Conservation (phyloP, 1,140 invertebrate genomes). For the Watersipora subatra region DNA sequence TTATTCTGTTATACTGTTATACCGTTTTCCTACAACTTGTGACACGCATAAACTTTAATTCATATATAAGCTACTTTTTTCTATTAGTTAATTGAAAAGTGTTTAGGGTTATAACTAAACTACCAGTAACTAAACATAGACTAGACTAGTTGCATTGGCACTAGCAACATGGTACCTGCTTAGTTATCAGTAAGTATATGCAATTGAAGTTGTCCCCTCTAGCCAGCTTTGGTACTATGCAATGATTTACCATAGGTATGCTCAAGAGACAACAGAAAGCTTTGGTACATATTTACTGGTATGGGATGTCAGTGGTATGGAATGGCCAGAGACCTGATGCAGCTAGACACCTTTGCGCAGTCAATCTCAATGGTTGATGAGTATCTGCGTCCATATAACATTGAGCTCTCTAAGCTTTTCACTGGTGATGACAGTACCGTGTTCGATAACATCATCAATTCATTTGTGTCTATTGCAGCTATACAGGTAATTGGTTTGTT, state of each 20-base stretch:
- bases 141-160: too few species aligned
- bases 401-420: conserved; percentile 70
- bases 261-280: conserved; percentile 47
- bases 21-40: too few species aligned
- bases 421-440: conserved; percentile 47
- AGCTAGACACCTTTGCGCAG: conserved; percentile 60
- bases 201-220: too few species aligned
- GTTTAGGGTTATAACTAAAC: too few species aligned
- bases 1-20: too few species aligned
- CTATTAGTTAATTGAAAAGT: too few species aligned
- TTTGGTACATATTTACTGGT: conserved; percentile 89
- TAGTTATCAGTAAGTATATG: too few species aligned
- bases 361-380: conserved; percentile 62
- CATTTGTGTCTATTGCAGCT: conserved; percentile 83
- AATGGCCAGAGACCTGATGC: conserved; percentile 74
- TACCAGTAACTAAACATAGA: too few species aligned
- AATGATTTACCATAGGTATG: conserved; percentile 20
- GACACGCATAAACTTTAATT: too few species aligned
- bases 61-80: too few species aligned
- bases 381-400: conserved; percentile 56
- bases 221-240: too few species aligned
- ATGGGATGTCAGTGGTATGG: conserved; percentile 94
- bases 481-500: conserved; percentile 67
- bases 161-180: too few species aligned
- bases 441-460: conserved; percentile 69